Evolutionary conservation across 2,113 vertebrate genomes (phyloP), one percentile per base, ranked within the genome.

Genomic region (Madoqua kirkii): DNA sequence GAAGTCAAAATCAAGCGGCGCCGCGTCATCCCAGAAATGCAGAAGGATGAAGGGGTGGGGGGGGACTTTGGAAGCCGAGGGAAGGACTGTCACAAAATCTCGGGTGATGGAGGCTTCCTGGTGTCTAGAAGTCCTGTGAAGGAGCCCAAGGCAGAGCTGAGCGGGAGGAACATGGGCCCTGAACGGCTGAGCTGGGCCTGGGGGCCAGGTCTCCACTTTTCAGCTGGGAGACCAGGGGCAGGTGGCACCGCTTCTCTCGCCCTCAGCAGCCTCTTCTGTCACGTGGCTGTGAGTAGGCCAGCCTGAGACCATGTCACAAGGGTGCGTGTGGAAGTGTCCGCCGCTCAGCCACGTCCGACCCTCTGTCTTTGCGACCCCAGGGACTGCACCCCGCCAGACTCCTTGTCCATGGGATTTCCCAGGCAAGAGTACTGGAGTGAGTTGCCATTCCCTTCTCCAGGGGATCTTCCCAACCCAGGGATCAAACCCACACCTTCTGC

Each of bases 1-100:
- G 93, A 95, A 95, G 83, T 95, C 88, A 50, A 48, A 67, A 40
- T 92, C 98, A 95, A 36, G 91, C 54, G 40, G 85, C n/a, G 81
- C 48, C 43, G 15, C 0, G 0, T 52, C 87, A 78, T 83, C 60
- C 92, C 95, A 45, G 91, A 85, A 81, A 67, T 36, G 52, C 29
- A 36, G 33, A 40, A 78, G 40, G 55, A 27, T 82, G 19, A 17
- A 62, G 2, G 10, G 25, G 17, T 87, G n/a, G 16, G 40, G 6
- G 6, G 60, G 50, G 27, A 2, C 15, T 71, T 74, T 67, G 83
- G 31, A 74, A 55, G 5, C 40, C 13, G 43, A 87, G 25, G 55
- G 17, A 14, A 40, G 16, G 25, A 19, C 33, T 13, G 11, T 25
- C 40, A 12, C 2, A n/a, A 40, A 29, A 8, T 43, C 48, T 91